Conservation (phyloP, 2,113 vertebrate genomes). For the Manacus vitellinus region DNA sequence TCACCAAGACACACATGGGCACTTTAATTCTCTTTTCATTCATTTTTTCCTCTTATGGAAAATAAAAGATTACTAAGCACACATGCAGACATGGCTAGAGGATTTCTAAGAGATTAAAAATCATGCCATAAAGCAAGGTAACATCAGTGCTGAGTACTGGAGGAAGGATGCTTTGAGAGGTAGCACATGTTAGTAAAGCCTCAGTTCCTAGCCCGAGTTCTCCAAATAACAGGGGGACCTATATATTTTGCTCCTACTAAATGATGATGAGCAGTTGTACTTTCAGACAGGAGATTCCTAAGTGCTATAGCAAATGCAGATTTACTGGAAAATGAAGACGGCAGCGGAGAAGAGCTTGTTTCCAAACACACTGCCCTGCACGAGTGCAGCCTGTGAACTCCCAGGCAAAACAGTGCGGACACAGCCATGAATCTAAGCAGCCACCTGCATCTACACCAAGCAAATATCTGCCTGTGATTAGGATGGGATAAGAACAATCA, state of each 20-base stretch:
- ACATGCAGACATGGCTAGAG: background rate
- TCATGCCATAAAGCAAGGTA: background rate
- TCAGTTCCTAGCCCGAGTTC: background rate
- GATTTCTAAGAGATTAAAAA: background rate
- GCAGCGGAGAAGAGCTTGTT: background rate
- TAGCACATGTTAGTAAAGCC: background rate
- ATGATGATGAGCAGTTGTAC: background rate
- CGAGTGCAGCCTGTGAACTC: fast-evolving
- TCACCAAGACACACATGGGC: background rate
- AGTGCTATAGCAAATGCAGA: background rate
- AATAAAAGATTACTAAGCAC: background rate
- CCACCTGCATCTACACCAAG: background rate
- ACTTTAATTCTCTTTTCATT: background rate
- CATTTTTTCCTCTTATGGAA: background rate
- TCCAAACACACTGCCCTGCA: background rate
- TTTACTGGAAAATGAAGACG: background rate
- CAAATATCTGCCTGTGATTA: background rate
- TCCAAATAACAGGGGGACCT: background rate
- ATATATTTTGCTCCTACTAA: background rate
- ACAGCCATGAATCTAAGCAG: background rate
- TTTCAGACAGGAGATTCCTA: background rate
- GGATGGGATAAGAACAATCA: background rate
- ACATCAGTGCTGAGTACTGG: background rate
- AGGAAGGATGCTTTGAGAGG: background rate
- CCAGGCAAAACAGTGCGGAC: fast-evolving